These are phyloP conservation scores for Coelopa pilipes DNA, from an alignment of 2,888 invertebrate genomes.

Conservation along the genomic window DNA sequence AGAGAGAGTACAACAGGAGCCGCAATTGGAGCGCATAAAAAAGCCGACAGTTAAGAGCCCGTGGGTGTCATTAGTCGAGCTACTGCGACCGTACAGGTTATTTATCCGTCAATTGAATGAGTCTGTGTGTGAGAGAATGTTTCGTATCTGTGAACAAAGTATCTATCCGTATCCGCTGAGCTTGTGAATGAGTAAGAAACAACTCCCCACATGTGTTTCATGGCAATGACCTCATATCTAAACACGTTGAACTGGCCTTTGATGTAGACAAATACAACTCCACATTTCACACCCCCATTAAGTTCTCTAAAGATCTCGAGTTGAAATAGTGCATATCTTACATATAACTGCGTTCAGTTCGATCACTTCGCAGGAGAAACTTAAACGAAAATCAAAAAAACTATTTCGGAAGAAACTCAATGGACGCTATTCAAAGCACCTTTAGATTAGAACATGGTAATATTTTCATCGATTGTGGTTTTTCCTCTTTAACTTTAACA, in stretches of 20 bases:
- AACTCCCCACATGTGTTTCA: conserved; percentile 2
- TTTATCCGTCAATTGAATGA: neutral
- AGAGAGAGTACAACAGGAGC: neutral
- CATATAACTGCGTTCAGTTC: too few species aligned
- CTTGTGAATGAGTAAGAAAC: neutral
- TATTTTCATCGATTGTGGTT: too few species aligned
- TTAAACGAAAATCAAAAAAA: too few species aligned
- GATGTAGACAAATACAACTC: neutral
- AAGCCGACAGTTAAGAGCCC: conserved; percentile 17
- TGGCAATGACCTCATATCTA: conserved; percentile 25
- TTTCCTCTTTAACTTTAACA: too few species aligned
- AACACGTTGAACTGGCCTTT: conserved; percentile 1
- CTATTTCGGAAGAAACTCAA: too few species aligned
- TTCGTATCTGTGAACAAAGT: neutral
- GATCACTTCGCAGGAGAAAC: too few species aligned
- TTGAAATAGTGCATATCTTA: too few species aligned
- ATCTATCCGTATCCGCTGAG: too few species aligned
- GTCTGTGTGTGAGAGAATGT: neutral
- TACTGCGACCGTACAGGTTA: conserved; percentile 3
- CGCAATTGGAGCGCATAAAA: conserved; percentile 7
- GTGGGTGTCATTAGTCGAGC: conserved; percentile 18
- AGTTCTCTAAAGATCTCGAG: too few species aligned
- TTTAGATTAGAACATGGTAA: too few species aligned
- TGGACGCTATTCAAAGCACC: too few species aligned
- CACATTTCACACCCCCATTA: neutral